Percentiles rank a stretch among this genome's conserved stretches.
These are phyloP conservation scores for Muschampia plurimacula DNA, from an alignment of 2,888 invertebrate genomes.

Conservation along the genomic window DNA sequence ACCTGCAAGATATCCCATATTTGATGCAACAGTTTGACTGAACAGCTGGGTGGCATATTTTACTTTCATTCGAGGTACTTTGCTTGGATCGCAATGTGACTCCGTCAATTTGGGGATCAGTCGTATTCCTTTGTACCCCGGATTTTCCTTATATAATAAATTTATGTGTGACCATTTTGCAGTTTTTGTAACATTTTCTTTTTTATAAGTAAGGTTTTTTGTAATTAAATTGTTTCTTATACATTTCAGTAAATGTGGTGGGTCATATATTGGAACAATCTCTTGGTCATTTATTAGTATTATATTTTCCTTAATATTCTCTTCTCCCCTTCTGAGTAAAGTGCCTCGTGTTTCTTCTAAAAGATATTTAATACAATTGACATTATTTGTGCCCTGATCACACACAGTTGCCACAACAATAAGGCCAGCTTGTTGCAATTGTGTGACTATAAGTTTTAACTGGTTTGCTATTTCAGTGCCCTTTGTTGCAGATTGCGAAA, in stretches of 20 bases:
- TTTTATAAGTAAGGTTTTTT: slow-evolving; percentile 32
- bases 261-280: slow-evolving; percentile 29
- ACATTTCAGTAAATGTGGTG: slow-evolving; percentile 37
- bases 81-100: background rate
- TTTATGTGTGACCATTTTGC: background rate
- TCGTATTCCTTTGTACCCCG: background rate
- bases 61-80: background rate
- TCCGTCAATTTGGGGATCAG: background rate
- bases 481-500: background rate
- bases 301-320: slow-evolving; percentile 8
- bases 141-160: background rate
- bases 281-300: slow-evolving; percentile 28
- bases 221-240: slow-evolving; percentile 36
- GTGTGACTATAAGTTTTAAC: background rate
- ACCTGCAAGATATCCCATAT: background rate
- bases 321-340: background rate
- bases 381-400: slow-evolving; percentile 1
- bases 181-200: slow-evolving; percentile 27
- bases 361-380: slow-evolving; percentile 2
- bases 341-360: background rate
- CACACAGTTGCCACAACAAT: slow-evolving; percentile 1
- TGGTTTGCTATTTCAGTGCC: background rate
- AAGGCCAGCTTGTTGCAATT: slow-evolving; percentile 3
- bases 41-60: slow-evolving; percentile 5
- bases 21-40: slow-evolving; percentile 1